Conservation (phyloP, 2,113 vertebrate genomes). For the Callospermophilus lateralis region DNA sequence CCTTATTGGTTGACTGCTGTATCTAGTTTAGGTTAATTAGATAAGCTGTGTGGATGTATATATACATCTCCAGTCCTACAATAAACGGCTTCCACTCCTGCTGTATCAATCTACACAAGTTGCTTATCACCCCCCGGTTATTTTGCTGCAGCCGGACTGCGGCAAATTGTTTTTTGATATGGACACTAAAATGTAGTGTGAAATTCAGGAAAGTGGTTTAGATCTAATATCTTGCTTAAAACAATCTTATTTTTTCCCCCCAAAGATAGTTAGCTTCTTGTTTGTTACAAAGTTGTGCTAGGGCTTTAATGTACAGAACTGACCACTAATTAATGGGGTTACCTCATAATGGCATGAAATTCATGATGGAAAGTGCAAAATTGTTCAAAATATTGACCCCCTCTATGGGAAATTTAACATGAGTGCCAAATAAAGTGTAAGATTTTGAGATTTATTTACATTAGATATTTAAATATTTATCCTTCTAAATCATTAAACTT, state of each 20-base stretch:
- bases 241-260: background rate
- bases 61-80: no score
- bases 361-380: background rate
- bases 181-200: background rate
- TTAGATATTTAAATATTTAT: conserved; percentile 50
- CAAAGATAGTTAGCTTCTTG: background rate
- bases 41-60: no score
- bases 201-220: background rate
- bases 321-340: background rate
- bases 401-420: background rate
- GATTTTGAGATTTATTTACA: background rate
- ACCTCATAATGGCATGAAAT: background rate
- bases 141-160: no score
- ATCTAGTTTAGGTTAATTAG: no score
- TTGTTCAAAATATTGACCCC: background rate
- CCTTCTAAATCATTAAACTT: conserved; percentile 14
- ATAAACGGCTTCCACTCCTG: no score
- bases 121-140: no score
- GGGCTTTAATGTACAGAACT: background rate
- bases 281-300: background rate
- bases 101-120: no score
- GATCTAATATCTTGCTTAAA: background rate
- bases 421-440: background rate
- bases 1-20: no score
- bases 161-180: background rate